Evolutionary conservation across 2,113 vertebrate species (phyloP), one percentile per base, ranked within the genome.

Genomic region (Dipodomys ordii): DNA sequence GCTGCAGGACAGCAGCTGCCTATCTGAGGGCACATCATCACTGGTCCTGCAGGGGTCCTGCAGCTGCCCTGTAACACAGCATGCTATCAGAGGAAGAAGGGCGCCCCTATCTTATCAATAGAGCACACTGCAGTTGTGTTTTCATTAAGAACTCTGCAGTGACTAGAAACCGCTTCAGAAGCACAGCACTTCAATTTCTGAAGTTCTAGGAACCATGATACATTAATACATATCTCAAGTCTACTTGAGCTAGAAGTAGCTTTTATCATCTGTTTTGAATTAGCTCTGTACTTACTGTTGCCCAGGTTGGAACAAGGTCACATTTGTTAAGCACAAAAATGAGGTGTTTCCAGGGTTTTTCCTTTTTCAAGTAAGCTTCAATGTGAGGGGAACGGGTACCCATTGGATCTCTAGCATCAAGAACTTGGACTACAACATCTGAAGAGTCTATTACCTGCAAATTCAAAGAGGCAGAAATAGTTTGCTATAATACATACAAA

Each of bases 261-360:
- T 64, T 71, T 6, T 3, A 65, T 0, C 16, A 7, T 64, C 46
- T 10, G 27, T 25, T 80, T 71, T 30, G 53, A 69, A 44, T 85
- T 9, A 84, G 67, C 72, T 80, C 16, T 28, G 28, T 92, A 97
- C 99, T 98, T 97, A 99, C 99, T 15, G 99, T 99, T 87, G 98
- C 99, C 99, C 99, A 99, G 82, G 99, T 98, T 57, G 99, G 99
- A 97, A 99, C 98, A 67, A 99, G 99, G 95, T 99, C 99, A 97
- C 99, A 99, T 91, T 99, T 99, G 97, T 99, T 99, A 19, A 99
- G 98, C 88, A 99, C 99, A 96, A 99, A 99, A 96, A 99, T 99
- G 20, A 99, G 98, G 91, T 99, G 99, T 88, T 99, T 99, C 99
- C 99, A 99, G 20, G 98, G 97, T 76, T 99, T 99, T 97, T 99